Base-by-base conservation (phyloP, 2,888 invertebrate species). In the Sesamia inferens region DNA sequence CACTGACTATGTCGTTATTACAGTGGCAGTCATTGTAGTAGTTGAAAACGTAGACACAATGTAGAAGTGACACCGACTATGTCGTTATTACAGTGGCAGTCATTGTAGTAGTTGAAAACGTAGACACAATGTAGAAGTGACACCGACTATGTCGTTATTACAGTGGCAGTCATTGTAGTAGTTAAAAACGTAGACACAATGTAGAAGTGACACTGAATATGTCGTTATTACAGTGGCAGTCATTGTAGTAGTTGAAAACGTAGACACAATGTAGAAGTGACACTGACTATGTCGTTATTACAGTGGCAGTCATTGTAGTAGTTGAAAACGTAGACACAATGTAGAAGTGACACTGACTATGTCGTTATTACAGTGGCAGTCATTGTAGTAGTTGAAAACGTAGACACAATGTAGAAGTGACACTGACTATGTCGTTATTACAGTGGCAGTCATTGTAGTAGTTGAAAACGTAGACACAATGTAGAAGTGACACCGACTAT, bases 211-310 rank as follows among this genome's bases (percentile, higher is more conserved):
- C n/a, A n/a, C n/a, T n/a, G n/a, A n/a, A n/a, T n/a, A n/a, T n/a
- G n/a, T n/a, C n/a, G n/a, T n/a, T n/a, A n/a, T n/a, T n/a, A n/a
- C n/a, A n/a, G n/a, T n/a, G n/a, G n/a, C n/a, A n/a, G n/a, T n/a
- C n/a, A n/a, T n/a, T 55, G n/a, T n/a, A n/a, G n/a, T n/a, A n/a
- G n/a, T n/a, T n/a, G n/a, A n/a, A n/a, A n/a, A 16, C 13, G 19
- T 16, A 14, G 31, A 54, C 39, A 57, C 48, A 58, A 22, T 24
- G 61, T 39, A 62, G 13, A 54, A 44, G 70, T 57, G 57, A 57
- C 71, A 13, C 31, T 6, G 13, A 16, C 58, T 24, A 6, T 48
- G 7, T 67, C 11, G 31, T 22, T 54, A 44, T 69, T 48, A 24
- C 48, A 42, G 24, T 48, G 39, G 63, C 14, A 22, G 19, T 39